Percentiles rank a stretch among this genome's conserved stretches.
These are phyloP conservation scores for Orussus abietinus DNA, from an alignment of 1,140 invertebrate species.

Conservation along the genomic window DNA sequence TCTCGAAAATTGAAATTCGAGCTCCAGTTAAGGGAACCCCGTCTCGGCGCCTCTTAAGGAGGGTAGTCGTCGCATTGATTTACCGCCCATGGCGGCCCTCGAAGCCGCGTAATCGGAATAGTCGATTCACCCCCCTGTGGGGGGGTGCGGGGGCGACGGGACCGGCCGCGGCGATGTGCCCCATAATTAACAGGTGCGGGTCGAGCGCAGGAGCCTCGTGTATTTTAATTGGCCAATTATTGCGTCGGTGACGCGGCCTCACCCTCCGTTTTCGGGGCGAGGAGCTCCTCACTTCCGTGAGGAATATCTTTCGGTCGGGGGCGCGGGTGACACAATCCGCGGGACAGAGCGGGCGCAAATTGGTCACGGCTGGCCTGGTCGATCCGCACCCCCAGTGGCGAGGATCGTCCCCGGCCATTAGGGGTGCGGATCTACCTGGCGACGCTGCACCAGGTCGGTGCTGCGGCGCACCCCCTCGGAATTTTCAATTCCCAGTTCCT, in stretches of 20 bases:
- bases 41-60: too few relatives aligned
- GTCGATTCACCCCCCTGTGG: constrained; percentile 35
- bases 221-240: constrained; percentile 56
- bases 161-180: constrained; percentile 45
- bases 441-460: too few relatives aligned
- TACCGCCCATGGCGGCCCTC: too few relatives aligned
- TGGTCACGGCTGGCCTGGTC: constrained; percentile 51
- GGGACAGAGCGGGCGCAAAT: constrained; percentile 47
- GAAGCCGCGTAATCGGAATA: constrained; percentile 50
- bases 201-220: constrained; percentile 36
- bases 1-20: too few relatives aligned
- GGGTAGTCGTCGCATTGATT: too few relatives aligned
- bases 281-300: constrained; percentile 9
- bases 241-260: constrained; percentile 40
- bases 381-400: constrained; percentile 27
- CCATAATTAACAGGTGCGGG: constrained; percentile 54
- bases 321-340: constrained; percentile 31
- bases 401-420: too few relatives aligned
- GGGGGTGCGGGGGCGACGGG: constrained; percentile 5
- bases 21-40: too few relatives aligned
- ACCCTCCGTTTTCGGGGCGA: too few relatives aligned
- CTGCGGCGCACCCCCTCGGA: too few relatives aligned
- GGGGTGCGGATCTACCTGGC: too few relatives aligned
- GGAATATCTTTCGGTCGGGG: constrained; percentile 12
- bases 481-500: too few relatives aligned